phyloP scores from a whole-genome alignment of 1,140 invertebrate species.

The Habropoda laboriosa region DNA sequence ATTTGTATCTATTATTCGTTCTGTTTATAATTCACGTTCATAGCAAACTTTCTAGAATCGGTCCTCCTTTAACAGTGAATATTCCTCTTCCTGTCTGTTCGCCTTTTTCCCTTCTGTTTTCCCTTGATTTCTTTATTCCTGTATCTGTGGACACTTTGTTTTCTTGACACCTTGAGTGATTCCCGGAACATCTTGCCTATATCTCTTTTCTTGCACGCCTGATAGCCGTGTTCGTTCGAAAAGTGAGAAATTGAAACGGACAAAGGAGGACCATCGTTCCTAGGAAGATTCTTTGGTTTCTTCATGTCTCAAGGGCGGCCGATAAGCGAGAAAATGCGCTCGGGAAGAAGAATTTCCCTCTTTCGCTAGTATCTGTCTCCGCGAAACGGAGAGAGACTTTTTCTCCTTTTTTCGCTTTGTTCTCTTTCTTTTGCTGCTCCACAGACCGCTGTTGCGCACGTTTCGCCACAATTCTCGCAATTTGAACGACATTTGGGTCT shows the following conservation, averaged over 20 bases:
- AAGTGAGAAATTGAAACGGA: conserved; percentile 10
- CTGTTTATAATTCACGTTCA: neutral
- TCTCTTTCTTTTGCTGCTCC: too few relatives aligned
- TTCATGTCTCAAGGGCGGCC: neutral
- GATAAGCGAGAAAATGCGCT: neutral
- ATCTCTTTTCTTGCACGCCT: neutral
- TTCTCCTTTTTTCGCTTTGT: neutral
- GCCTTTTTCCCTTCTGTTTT: neutral
- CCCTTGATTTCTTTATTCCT: neutral
- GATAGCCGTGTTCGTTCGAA: neutral
- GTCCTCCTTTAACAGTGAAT: neutral
- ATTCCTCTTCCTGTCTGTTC: too few relatives aligned
- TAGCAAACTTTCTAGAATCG: neutral
- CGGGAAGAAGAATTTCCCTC: neutral
- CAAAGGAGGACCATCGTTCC: neutral
- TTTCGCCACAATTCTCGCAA: neutral
- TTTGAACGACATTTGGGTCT: neutral
- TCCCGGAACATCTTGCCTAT: neutral
- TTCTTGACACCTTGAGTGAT: neutral
- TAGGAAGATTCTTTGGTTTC: conserved; percentile 46
- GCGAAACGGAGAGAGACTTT: neutral
- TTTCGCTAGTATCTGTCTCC: neutral
- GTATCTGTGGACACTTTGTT: neutral
- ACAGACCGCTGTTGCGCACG: neutral
- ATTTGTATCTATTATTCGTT: neutral